Evolutionary conservation across 2,113 vertebrate genomes (phyloP), one percentile per base, ranked within the genome.

Genomic region (Romanogobio albipinnatus): DNA sequence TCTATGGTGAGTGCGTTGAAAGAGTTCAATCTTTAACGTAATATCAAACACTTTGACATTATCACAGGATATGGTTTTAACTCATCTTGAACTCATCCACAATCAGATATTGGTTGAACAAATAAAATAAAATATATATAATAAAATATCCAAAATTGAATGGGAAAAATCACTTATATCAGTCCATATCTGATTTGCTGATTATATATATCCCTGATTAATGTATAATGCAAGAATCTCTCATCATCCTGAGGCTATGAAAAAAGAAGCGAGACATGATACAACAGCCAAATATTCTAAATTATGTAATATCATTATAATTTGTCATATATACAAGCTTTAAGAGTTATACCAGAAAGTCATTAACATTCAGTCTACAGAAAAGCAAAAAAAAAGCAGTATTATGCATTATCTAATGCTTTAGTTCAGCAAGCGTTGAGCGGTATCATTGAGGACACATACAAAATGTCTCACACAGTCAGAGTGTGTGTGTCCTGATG

Each of bases 401-500:
- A 73, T 24, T 77, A 58, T 51, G 17, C 9, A 66, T n/a, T 61
- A 39, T 39, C 39, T 19, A 26, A 53, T 56, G 5, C 51, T 17
- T 77, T 14, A 77, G 51, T 58, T 77, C 19, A 56, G 53, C 11
- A 78, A 59, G 22, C 1, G 1, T 59, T 47, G 36, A 11, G 36
- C 13, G 1, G 11, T 70, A 64, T 82, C 47, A 39, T 15, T 39
- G 62, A 68, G 64, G 64, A 70, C 62, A 81, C 64, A 24, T 15
- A 61, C 24, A 24, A 78, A 61, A 51, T 62, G 14, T 47, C 45
- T 68, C 22, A 15, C 53, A 19, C 51, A 19, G 26, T 71, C 58
- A 70, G 73, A 76, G 36, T 79, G 39, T 66, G 68, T 83, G 86
- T 81, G 86, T 87, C 29, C 64, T 19, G 82, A 84, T 58, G 70